Evolutionary conservation across 2,113 vertebrate species (phyloP).

Genomic region (Lagenorhynchus albirostris): DNA sequence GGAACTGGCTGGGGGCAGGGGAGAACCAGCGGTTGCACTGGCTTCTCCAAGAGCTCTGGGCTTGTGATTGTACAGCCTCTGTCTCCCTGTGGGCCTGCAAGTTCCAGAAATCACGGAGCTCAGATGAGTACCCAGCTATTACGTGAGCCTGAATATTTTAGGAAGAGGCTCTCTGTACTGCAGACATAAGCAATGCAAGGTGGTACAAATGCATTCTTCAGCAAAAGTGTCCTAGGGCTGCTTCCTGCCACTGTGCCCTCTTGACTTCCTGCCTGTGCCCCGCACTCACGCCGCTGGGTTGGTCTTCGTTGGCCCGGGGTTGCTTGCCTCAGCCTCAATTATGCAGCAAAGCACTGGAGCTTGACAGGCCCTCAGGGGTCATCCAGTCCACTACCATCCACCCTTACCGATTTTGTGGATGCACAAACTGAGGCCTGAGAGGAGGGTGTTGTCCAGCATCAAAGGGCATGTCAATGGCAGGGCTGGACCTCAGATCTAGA

Average conservation of each 20-base stretch:
- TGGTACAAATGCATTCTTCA: accelerated
- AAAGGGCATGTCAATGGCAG: background rate
- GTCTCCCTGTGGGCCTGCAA: background rate
- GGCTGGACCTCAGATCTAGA: background rate
- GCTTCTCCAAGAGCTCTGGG: background rate
- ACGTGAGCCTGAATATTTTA: background rate
- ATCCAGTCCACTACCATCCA: too few species aligned
- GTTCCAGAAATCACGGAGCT: background rate
- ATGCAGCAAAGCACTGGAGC: background rate
- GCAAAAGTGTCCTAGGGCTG: background rate
- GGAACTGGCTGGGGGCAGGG: too few species aligned
- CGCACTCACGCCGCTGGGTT: accelerated
- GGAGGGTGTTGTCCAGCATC: background rate
- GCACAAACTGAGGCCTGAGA: background rate
- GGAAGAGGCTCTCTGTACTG: background rate
- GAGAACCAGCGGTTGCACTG: background rate
- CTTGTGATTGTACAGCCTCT: accelerated
- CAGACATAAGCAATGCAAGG: accelerated
- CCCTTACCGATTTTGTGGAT: background rate
- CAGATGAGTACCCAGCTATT: background rate
- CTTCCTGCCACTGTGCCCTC: accelerated
- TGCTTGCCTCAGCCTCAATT: background rate
- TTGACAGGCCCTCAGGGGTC: background rate
- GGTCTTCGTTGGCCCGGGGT: background rate
- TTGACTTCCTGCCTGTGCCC: background rate